Conservation (phyloP, 2,797 vertebrate genomes). For the Squalus acanthias region DNA sequence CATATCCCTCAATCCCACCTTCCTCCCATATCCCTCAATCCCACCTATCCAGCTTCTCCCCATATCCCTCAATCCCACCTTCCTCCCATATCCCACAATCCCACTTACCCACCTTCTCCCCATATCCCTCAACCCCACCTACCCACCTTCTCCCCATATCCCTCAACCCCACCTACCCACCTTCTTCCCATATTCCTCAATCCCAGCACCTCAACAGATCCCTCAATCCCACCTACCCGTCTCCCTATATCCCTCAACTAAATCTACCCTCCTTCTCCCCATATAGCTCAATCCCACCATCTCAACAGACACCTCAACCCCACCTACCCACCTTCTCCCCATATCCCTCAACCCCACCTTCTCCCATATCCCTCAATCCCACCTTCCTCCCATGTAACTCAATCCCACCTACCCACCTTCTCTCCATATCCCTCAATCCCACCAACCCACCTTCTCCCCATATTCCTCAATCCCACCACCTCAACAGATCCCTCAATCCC, state of each 20-base stretch:
- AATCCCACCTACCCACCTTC: not conserved
- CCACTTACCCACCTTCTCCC: too few species aligned
- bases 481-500: too few species aligned
- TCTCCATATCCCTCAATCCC: not conserved
- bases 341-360: not conserved
- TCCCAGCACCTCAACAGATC: not conserved
- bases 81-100: not conserved
- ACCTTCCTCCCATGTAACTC: not conserved
- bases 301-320: not conserved
- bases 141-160: too few species aligned
- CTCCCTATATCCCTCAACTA: not conserved
- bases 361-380: not conserved
- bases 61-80: not conserved
- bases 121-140: too few species aligned
- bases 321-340: not conserved
- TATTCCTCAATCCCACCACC: too few species aligned
- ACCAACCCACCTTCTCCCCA: too few species aligned
- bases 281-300: not conserved
- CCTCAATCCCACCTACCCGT: not conserved
- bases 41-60: not conserved
- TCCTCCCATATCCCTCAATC: too few species aligned
- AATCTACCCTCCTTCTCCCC: not conserved
- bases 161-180: too few species aligned
- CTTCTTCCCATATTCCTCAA: not conserved
- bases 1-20: not conserved